phyloP scores from a whole-genome alignment of 2,888 invertebrate species.

The Phaedon cochleariae region DNA sequence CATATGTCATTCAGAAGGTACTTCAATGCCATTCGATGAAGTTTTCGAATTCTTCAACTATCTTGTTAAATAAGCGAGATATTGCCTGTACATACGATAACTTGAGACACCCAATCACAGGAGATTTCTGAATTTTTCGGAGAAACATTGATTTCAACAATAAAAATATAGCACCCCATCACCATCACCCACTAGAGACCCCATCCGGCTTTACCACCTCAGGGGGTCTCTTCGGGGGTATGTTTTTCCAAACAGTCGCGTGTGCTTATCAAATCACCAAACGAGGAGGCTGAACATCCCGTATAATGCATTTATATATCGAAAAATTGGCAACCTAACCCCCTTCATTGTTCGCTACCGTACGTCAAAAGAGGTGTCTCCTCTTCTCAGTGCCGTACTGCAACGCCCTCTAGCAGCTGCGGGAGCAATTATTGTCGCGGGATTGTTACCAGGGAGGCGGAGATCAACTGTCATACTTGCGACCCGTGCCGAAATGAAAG shows the following conservation, averaged over 20 bases:
- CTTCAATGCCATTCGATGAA: too few relatives aligned
- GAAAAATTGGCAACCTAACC: slow-evolving; percentile 43
- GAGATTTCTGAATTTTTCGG: too few relatives aligned
- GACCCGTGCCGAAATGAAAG: slow-evolving; percentile 46
- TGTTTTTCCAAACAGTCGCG: slow-evolving; percentile 51
- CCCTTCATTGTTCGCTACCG: slow-evolving; percentile 44
- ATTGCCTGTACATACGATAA: too few relatives aligned
- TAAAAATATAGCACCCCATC: too few relatives aligned
- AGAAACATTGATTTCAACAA: too few relatives aligned
- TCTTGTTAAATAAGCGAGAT: too few relatives aligned
- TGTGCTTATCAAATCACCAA: slow-evolving; percentile 44
- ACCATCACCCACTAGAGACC: too few relatives aligned
- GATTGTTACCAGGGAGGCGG: slow-evolving; percentile 46
- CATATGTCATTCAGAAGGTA: too few relatives aligned
- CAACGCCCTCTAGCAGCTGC: slow-evolving; percentile 50
- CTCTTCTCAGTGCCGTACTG: slow-evolving; percentile 43
- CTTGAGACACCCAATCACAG: too few relatives aligned
- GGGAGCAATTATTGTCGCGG: slow-evolving; percentile 39
- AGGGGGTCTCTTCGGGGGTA: slow-evolving; percentile 41
- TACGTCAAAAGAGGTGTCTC: slow-evolving; percentile 48
- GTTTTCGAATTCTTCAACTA: too few relatives aligned
- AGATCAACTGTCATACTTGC: slow-evolving; percentile 44
- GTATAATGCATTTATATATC: slow-evolving; percentile 48
- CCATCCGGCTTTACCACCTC: neutral
- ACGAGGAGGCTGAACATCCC: slow-evolving; percentile 47